Base-by-base conservation (phyloP, 2,888 invertebrate genomes). In the Caenorhabditis angaria region DNA sequence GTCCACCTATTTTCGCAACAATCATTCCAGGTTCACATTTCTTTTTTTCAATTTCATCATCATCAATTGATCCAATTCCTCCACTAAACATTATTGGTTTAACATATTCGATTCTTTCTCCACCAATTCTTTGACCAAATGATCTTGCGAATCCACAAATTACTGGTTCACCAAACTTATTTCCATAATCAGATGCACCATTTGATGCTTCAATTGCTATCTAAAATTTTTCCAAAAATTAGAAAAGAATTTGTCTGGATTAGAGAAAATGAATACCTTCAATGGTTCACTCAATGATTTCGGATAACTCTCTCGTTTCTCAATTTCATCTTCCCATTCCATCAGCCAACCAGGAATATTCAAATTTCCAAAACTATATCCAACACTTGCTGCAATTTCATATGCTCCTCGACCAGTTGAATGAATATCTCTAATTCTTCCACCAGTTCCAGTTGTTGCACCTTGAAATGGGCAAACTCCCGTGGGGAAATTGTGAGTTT, bases 1-100 rank as follows among this genome's bases (percentile, higher is more conserved):
- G 97, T 0, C 97, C 97, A 18, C 97, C 97, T 55, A 99, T 91
- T 90, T 99, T 97, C 0, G 95, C 93, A 59, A 99, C 91, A 86
- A 93, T 90, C 28, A 58, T 57, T 1, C 58, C 18, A 22, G 54
- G 35, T 12, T 62, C 24, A 48, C 72, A 69, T 12, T 63, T 53
- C 12, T 66, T 50, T 64, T 81, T 81, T 25, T 57, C 64, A 2
- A 70, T 47, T 53, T 74, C 65, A 18, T 70, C 78, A 5, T 79
- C 82, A 59, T 84, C 93, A 91, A 97, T 93, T 62, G 92, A 92
- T 2, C 97, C 97, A 74, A 97, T 91, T 28, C 97, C 97, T 56
- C 93, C 97, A 85, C 95, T 96, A 87, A 99, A 97, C 97, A 99
- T 97, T 69, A 99, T 97, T 0, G 97, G 97, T 87, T 99, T 99